Conservation (phyloP, 2,888 invertebrate species). For the Galeruca laticollis region DNA sequence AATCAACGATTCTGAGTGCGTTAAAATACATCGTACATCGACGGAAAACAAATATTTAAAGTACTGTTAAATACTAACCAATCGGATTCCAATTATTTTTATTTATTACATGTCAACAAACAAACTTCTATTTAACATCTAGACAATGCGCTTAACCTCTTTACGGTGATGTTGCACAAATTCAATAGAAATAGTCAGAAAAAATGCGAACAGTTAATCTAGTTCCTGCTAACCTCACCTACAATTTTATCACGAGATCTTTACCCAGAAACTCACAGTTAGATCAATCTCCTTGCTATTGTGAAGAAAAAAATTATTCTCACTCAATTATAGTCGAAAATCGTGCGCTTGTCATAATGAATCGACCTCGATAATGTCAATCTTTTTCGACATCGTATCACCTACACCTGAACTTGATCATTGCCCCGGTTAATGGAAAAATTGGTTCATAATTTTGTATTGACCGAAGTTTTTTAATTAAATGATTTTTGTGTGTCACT, state of each 20-base stretch:
- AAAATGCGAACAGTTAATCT: constrained; percentile 21
- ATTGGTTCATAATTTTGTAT: neutral
- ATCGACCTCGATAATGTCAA: constrained; percentile 47
- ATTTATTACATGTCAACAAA: neutral
- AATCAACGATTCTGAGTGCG: too few relatives aligned
- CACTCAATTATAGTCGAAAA: constrained; percentile 42
- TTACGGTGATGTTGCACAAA: constrained; percentile 19
- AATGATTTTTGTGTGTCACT: neutral
- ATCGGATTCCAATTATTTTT: neutral
- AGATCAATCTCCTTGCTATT: constrained; percentile 35
- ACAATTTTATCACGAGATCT: constrained; percentile 39
- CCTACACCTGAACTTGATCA: constrained; percentile 26
- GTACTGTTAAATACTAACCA: neutral
- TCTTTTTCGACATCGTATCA: constrained; percentile 26
- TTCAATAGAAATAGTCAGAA: constrained; percentile 28
- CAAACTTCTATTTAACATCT: neutral
- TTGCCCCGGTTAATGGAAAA: constrained; percentile 14
- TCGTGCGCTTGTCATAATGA: constrained; percentile 45
- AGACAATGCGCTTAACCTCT: constrained; percentile 15
- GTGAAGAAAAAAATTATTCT: constrained; percentile 38
- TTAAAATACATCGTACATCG: too few relatives aligned
- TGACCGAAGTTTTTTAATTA: neutral
- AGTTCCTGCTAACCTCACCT: constrained; percentile 33
- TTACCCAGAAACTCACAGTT: constrained; percentile 38
- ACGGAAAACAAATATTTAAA: neutral